A percentile compares a stretch with the other conserved stretches of the same genome.
These are phyloP conservation scores for Aleiodes alternator DNA, from an alignment of 2,888 invertebrate species.

Conservation along the genomic window DNA sequence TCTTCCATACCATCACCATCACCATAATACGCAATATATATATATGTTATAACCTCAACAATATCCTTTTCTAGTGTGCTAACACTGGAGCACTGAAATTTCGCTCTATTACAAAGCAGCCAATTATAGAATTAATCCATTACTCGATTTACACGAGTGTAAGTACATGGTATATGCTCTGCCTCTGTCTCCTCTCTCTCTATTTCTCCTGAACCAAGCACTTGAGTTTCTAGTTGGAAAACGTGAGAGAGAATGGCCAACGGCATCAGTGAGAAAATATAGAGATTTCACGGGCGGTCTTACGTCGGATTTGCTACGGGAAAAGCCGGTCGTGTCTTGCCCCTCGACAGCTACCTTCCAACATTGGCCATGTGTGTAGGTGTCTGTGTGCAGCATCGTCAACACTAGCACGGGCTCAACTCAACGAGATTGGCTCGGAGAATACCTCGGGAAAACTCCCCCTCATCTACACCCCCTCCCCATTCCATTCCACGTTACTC, in stretches of 20 bases:
- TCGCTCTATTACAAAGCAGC: conserved; percentile 62
- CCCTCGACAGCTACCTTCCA: conserved; percentile 27
- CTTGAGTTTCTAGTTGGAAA: conserved; percentile 39
- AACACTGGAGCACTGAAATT: conserved; percentile 44
- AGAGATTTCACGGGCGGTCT: conserved; percentile 68
- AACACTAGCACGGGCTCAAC: conserved; percentile 38
- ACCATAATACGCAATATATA: conserved; percentile 33
- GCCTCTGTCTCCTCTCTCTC: too few species aligned
- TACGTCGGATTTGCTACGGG: conserved; percentile 68
- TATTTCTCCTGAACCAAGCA: not conserved
- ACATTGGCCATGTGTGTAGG: not conserved
- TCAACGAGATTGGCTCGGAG: conserved; percentile 41
- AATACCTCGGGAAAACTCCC: conserved; percentile 24
- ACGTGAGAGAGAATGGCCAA: conserved; percentile 34
- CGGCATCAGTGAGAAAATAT: conserved; percentile 58
- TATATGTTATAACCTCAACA: conserved; percentile 37
- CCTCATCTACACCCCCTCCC: conserved; percentile 35
- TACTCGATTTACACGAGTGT: conserved; percentile 61
- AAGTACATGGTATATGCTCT: conserved; percentile 35
- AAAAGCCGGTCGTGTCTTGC: conserved; percentile 64
- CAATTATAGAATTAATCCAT: conserved; percentile 73
- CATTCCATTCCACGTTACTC: conserved; percentile 50
- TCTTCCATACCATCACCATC: conserved; percentile 6
- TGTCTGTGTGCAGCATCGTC: conserved; percentile 24
- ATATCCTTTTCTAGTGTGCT: conserved; percentile 39